Conservation (phyloP, 2,797 vertebrate genomes). For the Onychomys leucogaster region DNA sequence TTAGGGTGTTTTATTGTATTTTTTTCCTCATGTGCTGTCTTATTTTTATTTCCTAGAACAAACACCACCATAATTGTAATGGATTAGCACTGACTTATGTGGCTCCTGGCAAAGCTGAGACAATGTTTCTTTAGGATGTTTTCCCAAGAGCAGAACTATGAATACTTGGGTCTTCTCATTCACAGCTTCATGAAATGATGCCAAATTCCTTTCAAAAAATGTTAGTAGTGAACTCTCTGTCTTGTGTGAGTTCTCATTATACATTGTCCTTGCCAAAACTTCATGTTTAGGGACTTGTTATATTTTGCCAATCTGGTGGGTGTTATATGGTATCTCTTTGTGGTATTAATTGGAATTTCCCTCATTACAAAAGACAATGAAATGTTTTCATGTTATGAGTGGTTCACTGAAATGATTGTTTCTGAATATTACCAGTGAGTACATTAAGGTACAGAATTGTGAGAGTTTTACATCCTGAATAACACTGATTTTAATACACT, state of each 20-base stretch:
- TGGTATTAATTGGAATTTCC: conserved; percentile 78
- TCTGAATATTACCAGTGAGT: neutral
- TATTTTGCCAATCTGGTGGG: conserved; percentile 68
- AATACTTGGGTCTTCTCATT: conserved; percentile 32
- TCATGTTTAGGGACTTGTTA: conserved; percentile 58
- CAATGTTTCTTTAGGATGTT: conserved; percentile 4
- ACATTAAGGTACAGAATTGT: neutral
- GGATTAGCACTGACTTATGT: neutral
- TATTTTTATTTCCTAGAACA: neutral
- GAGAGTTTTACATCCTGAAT: neutral
- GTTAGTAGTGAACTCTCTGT: neutral
- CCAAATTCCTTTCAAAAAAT: conserved; percentile 48
- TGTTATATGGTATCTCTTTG: conserved; percentile 69
- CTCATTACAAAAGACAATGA: conserved; percentile 72
- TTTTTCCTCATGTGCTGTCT: neutral
- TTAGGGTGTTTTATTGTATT: neutral
- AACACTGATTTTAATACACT: neutral
- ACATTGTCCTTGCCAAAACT: conserved; percentile 62
- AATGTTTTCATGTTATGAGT: conserved; percentile 35
- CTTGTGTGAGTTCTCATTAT: conserved; percentile 51
- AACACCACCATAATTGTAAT: neutral
- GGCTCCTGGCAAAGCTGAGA: neutral
- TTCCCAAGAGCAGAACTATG: conserved; percentile 24
- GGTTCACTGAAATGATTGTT: conserved; percentile 38
- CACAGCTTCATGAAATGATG: neutral